Base-by-base conservation (phyloP, 2,888 invertebrate species). In the Acanthosoma haemorrhoidale region DNA sequence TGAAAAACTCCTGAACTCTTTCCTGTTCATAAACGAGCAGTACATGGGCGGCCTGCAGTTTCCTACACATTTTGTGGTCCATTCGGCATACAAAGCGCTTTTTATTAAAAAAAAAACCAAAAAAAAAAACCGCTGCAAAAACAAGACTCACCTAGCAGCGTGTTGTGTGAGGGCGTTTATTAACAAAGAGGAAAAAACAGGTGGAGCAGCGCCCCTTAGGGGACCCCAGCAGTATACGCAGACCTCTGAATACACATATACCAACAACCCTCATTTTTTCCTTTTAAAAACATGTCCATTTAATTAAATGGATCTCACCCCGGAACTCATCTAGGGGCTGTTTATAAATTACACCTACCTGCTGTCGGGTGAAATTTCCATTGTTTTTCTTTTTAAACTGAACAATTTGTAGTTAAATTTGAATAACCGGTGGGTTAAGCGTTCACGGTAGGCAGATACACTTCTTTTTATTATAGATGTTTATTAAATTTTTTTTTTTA, bases 231-330 rank as follows among this genome's bases (percentile, higher is more conserved):
- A 25, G n/a, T n/a, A n/a, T n/a, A n/a, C n/a, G n/a, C n/a, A n/a
- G n/a, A n/a, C n/a, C n/a, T n/a, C n/a, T n/a, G n/a, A n/a, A n/a
- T n/a, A n/a, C n/a, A n/a, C n/a, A n/a, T 25, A 51, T 9, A 29
- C 4, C 25, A n/a, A n/a, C n/a, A n/a, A n/a, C 51, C 2, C 64
- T 64, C 64, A 64, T 64, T 64, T 64, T 64, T 64, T 15, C 38
- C 25, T 31, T 64, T 64, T 64, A 64, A 64, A 64, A 64, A 64
- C 64, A 64, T 64, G 64, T 41, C 21, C 64, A 21, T 64, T 64
- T 64, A 64, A 64, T 64, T 64, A 64, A 64, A 25, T n/a, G 51
- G 21, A 4, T 51, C 25, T 51, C 51, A 25, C 25, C 6, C 11
- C 5, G n/a, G n/a, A n/a, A n/a, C n/a, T 25, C 51, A 51, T 51